Conservation (phyloP, 2,888 invertebrate species). For the Gnatocerus cornutus region DNA sequence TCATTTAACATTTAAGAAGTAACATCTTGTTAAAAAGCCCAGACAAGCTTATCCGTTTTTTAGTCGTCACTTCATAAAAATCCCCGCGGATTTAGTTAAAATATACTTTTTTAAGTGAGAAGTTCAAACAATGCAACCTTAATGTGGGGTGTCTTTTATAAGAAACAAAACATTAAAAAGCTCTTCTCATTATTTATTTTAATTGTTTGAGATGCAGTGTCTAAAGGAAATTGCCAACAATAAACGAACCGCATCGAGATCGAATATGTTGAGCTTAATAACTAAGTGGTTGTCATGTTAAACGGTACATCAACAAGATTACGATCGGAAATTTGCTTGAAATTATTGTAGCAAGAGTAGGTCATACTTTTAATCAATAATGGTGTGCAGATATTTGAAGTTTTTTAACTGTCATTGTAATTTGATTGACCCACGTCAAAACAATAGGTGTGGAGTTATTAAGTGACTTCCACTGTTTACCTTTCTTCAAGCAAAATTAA, state of each 20-base stretch:
- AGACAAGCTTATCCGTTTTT: conserved; percentile 3
- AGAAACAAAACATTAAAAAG: conserved; percentile 4
- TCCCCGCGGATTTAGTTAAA: background rate
- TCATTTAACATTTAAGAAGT: too few species aligned
- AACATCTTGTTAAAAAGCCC: background rate
- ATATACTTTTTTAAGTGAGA: conserved; percentile 2
- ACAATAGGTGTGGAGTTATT: conserved; percentile 21
- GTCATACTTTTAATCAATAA: too few species aligned
- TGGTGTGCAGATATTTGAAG: background rate
- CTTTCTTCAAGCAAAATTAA: conserved; percentile 32
- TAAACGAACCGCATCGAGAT: background rate
- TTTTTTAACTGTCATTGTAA: conserved; percentile 1
- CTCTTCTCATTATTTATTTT: conserved; percentile 4
- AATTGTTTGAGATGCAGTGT: background rate
- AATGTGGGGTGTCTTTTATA: background rate
- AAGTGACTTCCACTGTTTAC: conserved; percentile 30
- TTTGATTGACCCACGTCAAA: conserved; percentile 22
- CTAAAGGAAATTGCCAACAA: background rate
- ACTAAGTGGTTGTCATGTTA: too few species aligned
- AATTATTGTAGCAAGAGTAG: too few species aligned
- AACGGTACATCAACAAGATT: too few species aligned
- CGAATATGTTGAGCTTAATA: too few species aligned
- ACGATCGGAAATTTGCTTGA: too few species aligned
- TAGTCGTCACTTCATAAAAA: background rate
- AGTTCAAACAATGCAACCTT: conserved; percentile 4